phyloP scores from a whole-genome alignment of 2,888 invertebrate species.

The Lycia hirtaria region DNA sequence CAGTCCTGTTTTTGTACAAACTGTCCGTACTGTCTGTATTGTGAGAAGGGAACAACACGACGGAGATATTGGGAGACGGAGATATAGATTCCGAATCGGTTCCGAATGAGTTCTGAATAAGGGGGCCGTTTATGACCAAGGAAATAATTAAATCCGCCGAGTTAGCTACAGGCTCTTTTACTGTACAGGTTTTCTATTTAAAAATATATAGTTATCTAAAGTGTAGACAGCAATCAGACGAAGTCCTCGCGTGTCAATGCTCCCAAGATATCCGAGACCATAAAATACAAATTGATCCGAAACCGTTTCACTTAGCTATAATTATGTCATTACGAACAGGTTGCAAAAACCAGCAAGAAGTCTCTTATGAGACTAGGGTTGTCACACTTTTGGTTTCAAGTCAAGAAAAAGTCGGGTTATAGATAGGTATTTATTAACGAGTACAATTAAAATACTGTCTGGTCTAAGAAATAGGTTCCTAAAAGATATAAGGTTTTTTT shows the following conservation, averaged over 20 bases:
- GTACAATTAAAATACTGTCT: too few relatives aligned
- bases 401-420: too few relatives aligned
- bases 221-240: slow-evolving; percentile 28
- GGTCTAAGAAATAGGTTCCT: too few relatives aligned
- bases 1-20: too few relatives aligned
- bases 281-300: slow-evolving; percentile 33
- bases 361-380: slow-evolving; percentile 13
- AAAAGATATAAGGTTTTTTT: too few relatives aligned
- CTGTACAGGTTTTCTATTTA: slow-evolving; percentile 10
- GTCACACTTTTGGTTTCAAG: background rate
- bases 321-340: slow-evolving; percentile 33
- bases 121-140: slow-evolving; percentile 9
- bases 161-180: slow-evolving; percentile 6
- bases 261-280: slow-evolving; percentile 21
- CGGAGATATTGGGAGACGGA: too few relatives aligned
- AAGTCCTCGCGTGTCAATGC: slow-evolving; percentile 31
- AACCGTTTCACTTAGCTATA: slow-evolving; percentile 32
- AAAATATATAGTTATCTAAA: background rate
- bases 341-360: slow-evolving; percentile 27
- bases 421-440: too few relatives aligned
- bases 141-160: slow-evolving; percentile 9
- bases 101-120: too few relatives aligned
- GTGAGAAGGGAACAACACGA: too few relatives aligned
- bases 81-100: too few relatives aligned
- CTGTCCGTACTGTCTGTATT: too few relatives aligned